Conservation (phyloP, 2,113 vertebrate species). For the Onychostoma macrolepis region DNA sequence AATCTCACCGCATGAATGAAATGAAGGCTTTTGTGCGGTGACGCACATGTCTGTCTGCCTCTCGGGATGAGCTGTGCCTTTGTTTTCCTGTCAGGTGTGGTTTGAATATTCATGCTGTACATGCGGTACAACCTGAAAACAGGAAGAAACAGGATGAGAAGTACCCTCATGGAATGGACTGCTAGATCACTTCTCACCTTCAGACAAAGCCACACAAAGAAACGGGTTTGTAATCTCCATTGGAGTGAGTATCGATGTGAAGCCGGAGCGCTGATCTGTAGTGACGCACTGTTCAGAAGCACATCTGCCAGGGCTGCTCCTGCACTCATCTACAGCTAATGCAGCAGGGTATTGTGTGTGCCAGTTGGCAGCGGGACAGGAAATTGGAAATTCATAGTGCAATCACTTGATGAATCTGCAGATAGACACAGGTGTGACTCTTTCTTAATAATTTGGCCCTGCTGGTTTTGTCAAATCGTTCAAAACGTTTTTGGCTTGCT, state of each 20-base stretch:
- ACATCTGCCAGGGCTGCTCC: slow-evolving; percentile 29
- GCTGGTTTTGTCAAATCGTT: slow-evolving; percentile 6
- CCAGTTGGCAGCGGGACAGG: not conserved
- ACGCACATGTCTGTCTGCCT: slow-evolving; percentile 21
- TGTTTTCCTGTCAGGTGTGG: not conserved
- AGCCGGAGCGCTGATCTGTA: not conserved
- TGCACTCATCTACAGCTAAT: slow-evolving; percentile 6
- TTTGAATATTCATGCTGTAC: slow-evolving; percentile 27
- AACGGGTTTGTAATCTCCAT: not conserved
- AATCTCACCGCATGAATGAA: not conserved
- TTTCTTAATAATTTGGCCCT: not conserved
- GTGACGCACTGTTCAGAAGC: not conserved
- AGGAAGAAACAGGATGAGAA: not conserved
- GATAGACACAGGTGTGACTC: not conserved
- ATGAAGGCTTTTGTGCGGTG: slow-evolving; percentile 30
- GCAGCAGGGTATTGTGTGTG: not conserved
- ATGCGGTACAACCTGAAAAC: not conserved
- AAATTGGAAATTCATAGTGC: not conserved
- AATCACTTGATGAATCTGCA: slow-evolving; percentile 27
- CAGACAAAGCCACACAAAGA: not conserved
- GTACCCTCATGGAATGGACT: not conserved
- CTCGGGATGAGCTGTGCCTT: slow-evolving; percentile 22
- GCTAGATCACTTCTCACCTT: not conserved
- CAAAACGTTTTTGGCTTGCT: not conserved
- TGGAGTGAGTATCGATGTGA: not conserved